Percentiles rank a stretch among this genome's conserved stretches.
Evolutionary conservation across 2,888 invertebrate species (phyloP).

Genomic region (Synergus itoensis): DNA sequence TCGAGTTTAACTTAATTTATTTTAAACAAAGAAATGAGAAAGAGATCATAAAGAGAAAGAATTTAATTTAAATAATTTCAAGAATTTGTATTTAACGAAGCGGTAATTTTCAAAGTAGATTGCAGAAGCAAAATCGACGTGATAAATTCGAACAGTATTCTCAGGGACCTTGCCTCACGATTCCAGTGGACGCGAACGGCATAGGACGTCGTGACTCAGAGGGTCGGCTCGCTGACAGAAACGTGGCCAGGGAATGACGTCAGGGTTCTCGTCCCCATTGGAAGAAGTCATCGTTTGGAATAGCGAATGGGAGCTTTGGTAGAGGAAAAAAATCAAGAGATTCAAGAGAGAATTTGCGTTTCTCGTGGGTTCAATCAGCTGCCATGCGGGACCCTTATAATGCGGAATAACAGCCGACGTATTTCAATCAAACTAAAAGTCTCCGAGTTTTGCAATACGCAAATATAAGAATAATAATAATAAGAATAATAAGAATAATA

Average conservation of each 20-base stretch:
- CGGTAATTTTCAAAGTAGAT: not conserved
- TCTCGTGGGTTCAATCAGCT: slow-evolving; percentile 66
- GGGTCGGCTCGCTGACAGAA: slow-evolving; percentile 70
- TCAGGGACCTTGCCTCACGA: not conserved
- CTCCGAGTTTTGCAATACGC: not conserved
- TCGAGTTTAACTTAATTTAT: not conserved
- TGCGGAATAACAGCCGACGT: slow-evolving; percentile 25
- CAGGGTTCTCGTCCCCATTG: slow-evolving; percentile 67
- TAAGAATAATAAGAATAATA: not conserved
- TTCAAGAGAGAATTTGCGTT: slow-evolving; percentile 54
- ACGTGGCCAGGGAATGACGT: slow-evolving; percentile 71
- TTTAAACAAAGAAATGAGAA: not conserved
- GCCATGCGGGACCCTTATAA: slow-evolving; percentile 64
- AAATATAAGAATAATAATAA: not conserved
- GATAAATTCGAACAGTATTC: not conserved
- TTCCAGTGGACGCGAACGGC: not conserved
- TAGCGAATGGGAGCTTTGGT: slow-evolving; percentile 60
- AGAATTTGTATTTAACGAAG: not conserved
- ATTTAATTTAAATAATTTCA: not conserved
- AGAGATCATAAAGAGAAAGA: not conserved
- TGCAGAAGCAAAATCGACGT: not conserved
- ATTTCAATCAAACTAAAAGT: slow-evolving; percentile 19
- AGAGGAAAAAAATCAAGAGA: slow-evolving; percentile 52
- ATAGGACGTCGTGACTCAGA: slow-evolving; percentile 70
- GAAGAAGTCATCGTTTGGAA: slow-evolving; percentile 72